phyloP scores from a whole-genome alignment of 2,888 invertebrate species.

The Eurytoma californica region DNA sequence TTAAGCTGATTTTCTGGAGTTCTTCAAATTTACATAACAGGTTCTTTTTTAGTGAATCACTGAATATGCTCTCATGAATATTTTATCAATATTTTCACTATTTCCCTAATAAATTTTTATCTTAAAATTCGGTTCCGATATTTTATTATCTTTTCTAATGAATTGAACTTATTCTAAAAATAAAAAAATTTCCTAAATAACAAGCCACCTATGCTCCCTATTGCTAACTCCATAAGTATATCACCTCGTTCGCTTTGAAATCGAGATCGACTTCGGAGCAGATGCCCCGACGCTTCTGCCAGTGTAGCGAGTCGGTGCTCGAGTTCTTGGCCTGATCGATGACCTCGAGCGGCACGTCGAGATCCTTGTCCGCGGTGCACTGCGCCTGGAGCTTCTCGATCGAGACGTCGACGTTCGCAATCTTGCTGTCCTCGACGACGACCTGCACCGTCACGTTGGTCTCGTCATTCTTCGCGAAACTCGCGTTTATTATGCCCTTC shows the following conservation, averaged over 20 bases:
- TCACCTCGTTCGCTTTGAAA: conserved; percentile 24
- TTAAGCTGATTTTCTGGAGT: too few relatives aligned
- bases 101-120: too few relatives aligned
- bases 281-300: conserved; percentile 71
- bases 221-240: neutral
- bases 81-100: too few relatives aligned
- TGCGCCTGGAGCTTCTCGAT: conserved; percentile 50
- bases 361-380: conserved; percentile 28
- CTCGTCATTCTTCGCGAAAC: conserved; percentile 57
- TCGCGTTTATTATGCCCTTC: conserved; percentile 65
- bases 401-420: conserved; percentile 41
- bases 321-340: conserved; percentile 40
- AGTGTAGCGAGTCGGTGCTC: conserved; percentile 57
- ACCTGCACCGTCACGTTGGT: conserved; percentile 52
- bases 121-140: too few relatives aligned
- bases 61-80: too few relatives aligned
- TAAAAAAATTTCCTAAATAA: neutral
- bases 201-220: neutral
- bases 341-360: neutral
- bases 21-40: too few relatives aligned
- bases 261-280: conserved; percentile 77
- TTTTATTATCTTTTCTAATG: too few relatives aligned
- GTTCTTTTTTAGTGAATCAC: too few relatives aligned
- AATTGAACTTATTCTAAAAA: neutral
- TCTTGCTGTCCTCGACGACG: conserved; percentile 51